Conservation (phyloP, 1,140 invertebrate species). For the Drosophila pruinosa region DNA sequence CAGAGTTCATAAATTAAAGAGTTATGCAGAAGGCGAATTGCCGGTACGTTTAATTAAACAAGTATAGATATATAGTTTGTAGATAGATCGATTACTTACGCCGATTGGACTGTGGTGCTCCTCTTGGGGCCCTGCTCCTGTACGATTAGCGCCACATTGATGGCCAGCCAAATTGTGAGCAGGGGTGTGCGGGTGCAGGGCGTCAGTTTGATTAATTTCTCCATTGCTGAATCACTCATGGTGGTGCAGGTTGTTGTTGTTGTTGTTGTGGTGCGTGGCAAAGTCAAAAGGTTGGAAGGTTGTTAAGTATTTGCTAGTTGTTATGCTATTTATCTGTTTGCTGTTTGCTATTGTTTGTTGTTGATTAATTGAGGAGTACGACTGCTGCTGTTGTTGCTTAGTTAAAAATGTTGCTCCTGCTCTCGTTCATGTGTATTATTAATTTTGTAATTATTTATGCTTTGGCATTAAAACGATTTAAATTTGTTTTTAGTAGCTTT, state of each 20-base stretch:
- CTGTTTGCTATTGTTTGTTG: constrained; percentile 34
- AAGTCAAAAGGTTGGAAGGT: constrained; percentile 51
- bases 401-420: constrained; percentile 26
- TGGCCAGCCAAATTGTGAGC: constrained; percentile 80
- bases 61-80: background rate
- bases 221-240: constrained; percentile 79
- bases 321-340: background rate
- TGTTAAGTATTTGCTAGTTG: constrained; percentile 36
- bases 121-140: constrained; percentile 74
- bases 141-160: constrained; percentile 77
- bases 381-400: constrained; percentile 30
- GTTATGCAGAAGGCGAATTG: background rate
- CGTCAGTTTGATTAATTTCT: constrained; percentile 67
- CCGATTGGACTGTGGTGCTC: constrained; percentile 75
- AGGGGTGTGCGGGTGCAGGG: constrained; percentile 70
- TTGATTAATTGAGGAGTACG: constrained; percentile 22
- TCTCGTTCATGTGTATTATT: constrained; percentile 12
- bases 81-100: constrained; percentile 64
- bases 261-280: constrained; percentile 20
- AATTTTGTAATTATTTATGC: background rate
- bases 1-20: background rate
- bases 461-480: constrained; percentile 32
- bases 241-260: constrained; percentile 48
- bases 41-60: background rate
- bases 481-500: background rate